Evolutionary conservation across 2,113 vertebrate genomes (phyloP), one percentile per base, ranked within the genome.

Genomic region (Nicator chloris): DNA sequence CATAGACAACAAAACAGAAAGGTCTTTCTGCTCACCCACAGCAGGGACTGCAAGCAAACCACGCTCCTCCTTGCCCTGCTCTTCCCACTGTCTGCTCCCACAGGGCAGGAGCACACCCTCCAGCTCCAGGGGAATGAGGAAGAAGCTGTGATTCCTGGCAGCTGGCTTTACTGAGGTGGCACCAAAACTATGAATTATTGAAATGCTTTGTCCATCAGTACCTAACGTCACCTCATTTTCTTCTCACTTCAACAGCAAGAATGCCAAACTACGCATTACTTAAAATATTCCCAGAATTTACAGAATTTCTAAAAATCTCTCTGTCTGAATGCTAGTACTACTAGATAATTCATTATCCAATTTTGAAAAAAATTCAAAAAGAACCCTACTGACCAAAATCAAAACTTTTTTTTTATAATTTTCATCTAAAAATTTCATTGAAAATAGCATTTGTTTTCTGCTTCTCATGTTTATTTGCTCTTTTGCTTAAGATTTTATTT

Each of bases 401-500:
- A 30, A 66, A 69, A 40, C 18, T 13, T 30, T 71, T 64, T 89
- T 79, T 59, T 64, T 37, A 27, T 23, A 27, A 16, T 72, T 82
- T 40, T 6, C 12, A 35, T 64, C 31, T 81, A 37, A 92, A 90
- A 49, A 45, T 13, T 9, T 60, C 1, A 27, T 70, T 81, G 17
- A 42, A 77, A 92, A 66, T 9, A 69, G 9, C 5, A 35, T 64
- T 93, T 92, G 10, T 50, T 86, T 93, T 79, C 35, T 56, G 15
- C 51, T 79, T 79, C 39, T 82, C 10, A n/a, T 9, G 4, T 76
- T 91, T 82, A 77, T 80, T 93, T 92, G 35, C 17, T 90, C 19
- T 85, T 77, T 88, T 59, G 57, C 59, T 71, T 87, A 78, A 88
- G 80, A 91, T 85, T 91, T 95, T 91, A 75, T 64, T 86, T 72